Evolutionary conservation across 2,113 vertebrate genomes (phyloP).

Genomic region (Etheostoma spectabile): DNA sequence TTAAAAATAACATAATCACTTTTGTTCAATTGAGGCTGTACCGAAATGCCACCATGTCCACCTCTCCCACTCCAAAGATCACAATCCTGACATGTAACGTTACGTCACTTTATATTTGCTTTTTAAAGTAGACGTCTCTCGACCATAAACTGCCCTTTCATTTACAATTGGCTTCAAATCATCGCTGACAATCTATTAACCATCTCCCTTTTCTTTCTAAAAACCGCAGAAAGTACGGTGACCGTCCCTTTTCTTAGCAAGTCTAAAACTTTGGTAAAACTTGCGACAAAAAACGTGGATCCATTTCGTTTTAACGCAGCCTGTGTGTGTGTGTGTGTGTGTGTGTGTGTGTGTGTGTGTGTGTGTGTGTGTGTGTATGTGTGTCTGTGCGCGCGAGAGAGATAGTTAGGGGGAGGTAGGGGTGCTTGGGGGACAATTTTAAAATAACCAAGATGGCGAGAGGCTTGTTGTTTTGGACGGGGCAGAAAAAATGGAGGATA

Average conservation of each 20-base stretch:
- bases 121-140: conserved; percentile 7
- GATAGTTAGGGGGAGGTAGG: conserved; percentile 40
- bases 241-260: conserved; percentile 50
- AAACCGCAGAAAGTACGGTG: conserved; percentile 84
- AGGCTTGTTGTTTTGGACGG: conserved; percentile 98
- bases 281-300: conserved; percentile 71
- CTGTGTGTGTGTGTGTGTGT: conserved; percentile 26
- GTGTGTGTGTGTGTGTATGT: conserved; percentile 23
- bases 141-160: not conserved
- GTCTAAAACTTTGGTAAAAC: conserved; percentile 82
- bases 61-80: conserved; percentile 40
- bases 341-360: conserved; percentile 27
- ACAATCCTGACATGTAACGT: not conserved
- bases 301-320: conserved; percentile 75
- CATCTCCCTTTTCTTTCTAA: conserved; percentile 48
- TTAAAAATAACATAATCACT: not conserved
- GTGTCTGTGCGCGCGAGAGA: conserved; percentile 1
- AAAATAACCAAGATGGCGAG: conserved; percentile 99
- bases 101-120: conserved; percentile 42
- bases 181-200: conserved; percentile 37
- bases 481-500: conserved; percentile 99
- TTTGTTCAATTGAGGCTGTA: not conserved
- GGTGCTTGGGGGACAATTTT: conserved; percentile 81
- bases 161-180: conserved; percentile 43
- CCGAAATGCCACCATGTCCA: conserved; percentile 12